Base-by-base conservation (phyloP, 1,140 invertebrate genomes). In the Pseudomyrmex concolor region DNA sequence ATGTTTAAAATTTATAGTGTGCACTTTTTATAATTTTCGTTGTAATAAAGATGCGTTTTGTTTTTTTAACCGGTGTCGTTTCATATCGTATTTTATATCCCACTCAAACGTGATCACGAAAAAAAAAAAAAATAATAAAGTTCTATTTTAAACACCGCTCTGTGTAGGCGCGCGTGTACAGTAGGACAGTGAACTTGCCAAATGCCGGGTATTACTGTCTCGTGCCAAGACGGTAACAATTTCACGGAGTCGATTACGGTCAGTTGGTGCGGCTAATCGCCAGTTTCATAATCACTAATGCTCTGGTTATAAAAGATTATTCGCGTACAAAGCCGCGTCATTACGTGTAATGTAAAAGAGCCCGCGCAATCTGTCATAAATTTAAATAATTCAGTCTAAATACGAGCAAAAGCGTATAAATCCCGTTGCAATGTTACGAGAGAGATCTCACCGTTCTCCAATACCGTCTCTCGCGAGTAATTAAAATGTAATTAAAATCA, bases 171-270 rank as follows among this genome's bases (percentile, higher is more conserved):
- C 25, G 54, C 15, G 54, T 2, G 15, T 51, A n/a, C 9, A 19
- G 70, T 57, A 43, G 51, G 17, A 51, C 83, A 83, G 80, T 67
- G 60, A 87, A 87, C 43, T 51, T 51, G 22, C 34, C 25, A 60
- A 15, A 34, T 48, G 60, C 17, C 5, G 51, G 25, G 34, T 25
- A 60, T 66, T 51, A 13, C 50, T 51, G 50, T 51, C 50, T 34
- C 34, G 55, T 87, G 80, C 80, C 72, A 86, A 72, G 63, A 68
- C 57, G 60, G 72, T 51, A 71, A 76, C 76, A 86, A 87, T 86
- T 86, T 17, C 43, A 63, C 55, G n/a, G n/a, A 50, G 25, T 62
- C 70, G 67, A 87, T 86, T 86, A 72, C n/a, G 50, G 59, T 25
- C 62, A 72, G 80, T 78, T 51, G 84, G 34, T 60, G 60, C 45